Percentiles rank a stretch among this genome's conserved stretches.
These are phyloP conservation scores for Rhea pennata DNA, from an alignment of 2,113 vertebrate species.

Conservation along the genomic window DNA sequence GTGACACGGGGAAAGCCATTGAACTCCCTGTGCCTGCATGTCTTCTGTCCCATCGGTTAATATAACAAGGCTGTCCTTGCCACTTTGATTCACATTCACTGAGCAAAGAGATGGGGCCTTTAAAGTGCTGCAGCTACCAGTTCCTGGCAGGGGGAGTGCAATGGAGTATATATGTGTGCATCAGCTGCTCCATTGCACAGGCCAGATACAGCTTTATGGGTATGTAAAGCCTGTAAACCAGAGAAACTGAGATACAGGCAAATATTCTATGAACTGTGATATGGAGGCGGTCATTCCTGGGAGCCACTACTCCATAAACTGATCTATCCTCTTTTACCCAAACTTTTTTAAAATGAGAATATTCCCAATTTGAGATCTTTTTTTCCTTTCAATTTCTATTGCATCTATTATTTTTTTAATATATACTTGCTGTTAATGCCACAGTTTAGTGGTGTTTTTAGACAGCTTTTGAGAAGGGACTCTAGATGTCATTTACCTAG, in stretches of 20 bases:
- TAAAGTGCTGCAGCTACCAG: neutral
- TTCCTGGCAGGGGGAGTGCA: neutral
- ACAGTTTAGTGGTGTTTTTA: neutral
- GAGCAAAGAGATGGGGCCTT: too few relatives aligned
- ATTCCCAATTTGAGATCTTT: neutral
- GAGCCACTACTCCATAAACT: neutral
- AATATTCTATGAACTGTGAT: neutral
- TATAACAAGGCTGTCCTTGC: too few relatives aligned
- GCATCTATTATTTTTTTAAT: neutral
- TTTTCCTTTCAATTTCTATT: neutral
- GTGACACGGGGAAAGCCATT: too few relatives aligned
- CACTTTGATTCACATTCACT: too few relatives aligned
- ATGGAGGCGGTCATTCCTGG: neutral
- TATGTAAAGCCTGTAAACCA: neutral
- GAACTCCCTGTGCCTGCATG: too few relatives aligned
- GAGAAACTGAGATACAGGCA: neutral
- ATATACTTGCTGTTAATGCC: neutral
- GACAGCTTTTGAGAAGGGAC: neutral
- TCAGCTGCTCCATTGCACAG: rapidly evolving
- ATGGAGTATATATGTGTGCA: neutral
- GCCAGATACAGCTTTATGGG: rapidly evolving
- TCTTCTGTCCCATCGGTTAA: too few relatives aligned
- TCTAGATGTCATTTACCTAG: neutral
- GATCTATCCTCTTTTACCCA: neutral
- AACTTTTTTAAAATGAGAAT: neutral